phyloP scores from a whole-genome alignment of 2,113 vertebrate genomes.

The Menura novaehollandiae region DNA sequence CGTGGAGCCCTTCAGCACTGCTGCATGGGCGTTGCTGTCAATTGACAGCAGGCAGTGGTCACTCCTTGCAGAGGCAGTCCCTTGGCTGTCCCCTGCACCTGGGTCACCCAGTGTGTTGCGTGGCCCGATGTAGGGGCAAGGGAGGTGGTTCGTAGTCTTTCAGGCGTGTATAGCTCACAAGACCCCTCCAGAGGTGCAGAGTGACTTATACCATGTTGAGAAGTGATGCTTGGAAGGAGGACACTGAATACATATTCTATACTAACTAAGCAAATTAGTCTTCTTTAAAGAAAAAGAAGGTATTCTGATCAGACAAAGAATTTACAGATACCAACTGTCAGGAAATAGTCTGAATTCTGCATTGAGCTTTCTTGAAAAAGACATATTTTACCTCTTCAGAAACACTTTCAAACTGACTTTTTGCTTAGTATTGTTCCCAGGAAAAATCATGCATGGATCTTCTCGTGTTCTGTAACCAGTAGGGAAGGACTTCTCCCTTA shows the following conservation, averaged over 20 bases:
- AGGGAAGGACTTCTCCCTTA: background rate
- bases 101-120: background rate
- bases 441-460: background rate
- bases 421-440: background rate
- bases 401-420: background rate
- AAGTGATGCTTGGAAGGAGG: background rate
- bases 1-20: background rate
- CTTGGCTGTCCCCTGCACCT: background rate
- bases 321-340: background rate
- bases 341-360: background rate
- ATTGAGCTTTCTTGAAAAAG: background rate
- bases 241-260: background rate
- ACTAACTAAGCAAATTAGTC: background rate
- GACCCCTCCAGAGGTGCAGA: background rate
- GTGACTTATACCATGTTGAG: background rate
- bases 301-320: background rate
- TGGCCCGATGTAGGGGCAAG: fast-evolving
- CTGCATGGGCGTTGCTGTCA: fast-evolving
- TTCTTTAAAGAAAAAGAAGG: background rate
- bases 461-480: background rate
- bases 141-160: background rate
- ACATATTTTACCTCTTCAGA: background rate
- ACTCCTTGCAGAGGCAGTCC: fast-evolving
- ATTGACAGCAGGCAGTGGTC: fast-evolving
- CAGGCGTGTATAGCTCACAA: background rate